Evolutionary conservation across 1,140 invertebrate species (phyloP).

Genomic region (Ladona fulva): DNA sequence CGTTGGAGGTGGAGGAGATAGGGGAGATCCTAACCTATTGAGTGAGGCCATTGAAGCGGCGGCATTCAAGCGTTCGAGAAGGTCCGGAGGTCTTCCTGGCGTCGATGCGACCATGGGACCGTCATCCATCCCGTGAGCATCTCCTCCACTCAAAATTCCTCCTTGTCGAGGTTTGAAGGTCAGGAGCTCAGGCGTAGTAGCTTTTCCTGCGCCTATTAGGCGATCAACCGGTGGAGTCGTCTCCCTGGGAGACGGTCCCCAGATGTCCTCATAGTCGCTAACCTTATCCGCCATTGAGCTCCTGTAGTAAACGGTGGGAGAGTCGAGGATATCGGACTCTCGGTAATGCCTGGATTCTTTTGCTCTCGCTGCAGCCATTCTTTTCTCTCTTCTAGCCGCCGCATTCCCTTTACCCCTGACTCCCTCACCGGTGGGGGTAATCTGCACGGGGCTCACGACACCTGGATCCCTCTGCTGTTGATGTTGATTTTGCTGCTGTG

Average conservation of each 20-base stretch:
- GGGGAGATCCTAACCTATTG: neutral
- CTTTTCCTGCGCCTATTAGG: conserved; percentile 14
- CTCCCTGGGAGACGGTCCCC: conserved; percentile 57
- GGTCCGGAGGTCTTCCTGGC: conserved; percentile 28
- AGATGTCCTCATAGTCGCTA: conserved; percentile 92
- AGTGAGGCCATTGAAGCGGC: neutral
- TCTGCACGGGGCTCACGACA: neutral
- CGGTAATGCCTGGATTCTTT: conserved; percentile 59
- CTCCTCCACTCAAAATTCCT: neutral
- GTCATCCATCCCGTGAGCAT: neutral
- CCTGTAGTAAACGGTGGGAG: conserved; percentile 65
- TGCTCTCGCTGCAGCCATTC: conserved; percentile 13
- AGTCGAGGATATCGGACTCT: conserved; percentile 77
- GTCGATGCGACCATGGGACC: conserved; percentile 15
- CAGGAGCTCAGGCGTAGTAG: conserved; percentile 12
- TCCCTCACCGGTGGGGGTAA: neutral
- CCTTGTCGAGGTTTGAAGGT: conserved; percentile 19
- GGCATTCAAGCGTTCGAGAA: conserved; percentile 23
- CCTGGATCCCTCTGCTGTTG: neutral
- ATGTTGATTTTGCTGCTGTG: neutral
- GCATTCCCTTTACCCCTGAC: neutral
- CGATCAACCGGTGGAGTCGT: conserved; percentile 26
- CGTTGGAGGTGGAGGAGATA: neutral
- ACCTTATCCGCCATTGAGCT: conserved; percentile 72
- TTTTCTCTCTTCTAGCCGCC: neutral